Evolutionary conservation across 2,888 invertebrate genomes (phyloP).

Genomic region (Lycaena phlaeas): DNA sequence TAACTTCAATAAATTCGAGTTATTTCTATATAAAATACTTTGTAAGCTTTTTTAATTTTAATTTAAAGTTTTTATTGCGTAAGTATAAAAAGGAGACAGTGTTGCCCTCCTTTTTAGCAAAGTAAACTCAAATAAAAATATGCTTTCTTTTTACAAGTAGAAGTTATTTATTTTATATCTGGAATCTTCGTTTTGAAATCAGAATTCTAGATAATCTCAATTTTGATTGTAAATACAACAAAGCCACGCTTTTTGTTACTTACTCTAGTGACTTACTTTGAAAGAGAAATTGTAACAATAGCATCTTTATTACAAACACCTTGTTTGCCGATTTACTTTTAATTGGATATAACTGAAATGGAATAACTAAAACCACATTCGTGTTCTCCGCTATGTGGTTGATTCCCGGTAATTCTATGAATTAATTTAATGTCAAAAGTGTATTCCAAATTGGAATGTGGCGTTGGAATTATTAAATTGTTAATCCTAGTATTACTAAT

Average conservation of each 20-base stretch:
- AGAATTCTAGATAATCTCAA: neutral
- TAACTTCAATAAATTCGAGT: too few relatives aligned
- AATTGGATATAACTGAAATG: neutral
- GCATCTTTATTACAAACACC: neutral
- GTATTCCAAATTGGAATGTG: neutral
- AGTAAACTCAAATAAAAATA: too few relatives aligned
- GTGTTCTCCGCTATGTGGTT: too few relatives aligned
- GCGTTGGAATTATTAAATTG: slow-evolving; percentile 5
- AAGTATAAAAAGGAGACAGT: too few relatives aligned
- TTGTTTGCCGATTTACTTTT: neutral
- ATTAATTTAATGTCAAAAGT: neutral
- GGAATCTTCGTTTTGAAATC: too few relatives aligned
- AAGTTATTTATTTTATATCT: too few relatives aligned
- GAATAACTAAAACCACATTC: neutral
- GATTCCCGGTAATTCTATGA: slow-evolving; percentile 1
- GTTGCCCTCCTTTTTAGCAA: too few relatives aligned
- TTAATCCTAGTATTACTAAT: too few relatives aligned
- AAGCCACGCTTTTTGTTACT: neutral
- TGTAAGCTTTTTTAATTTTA: too few relatives aligned
- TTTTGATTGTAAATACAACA: neutral
- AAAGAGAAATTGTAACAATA: neutral
- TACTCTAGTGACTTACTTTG: neutral
- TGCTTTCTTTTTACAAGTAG: too few relatives aligned
- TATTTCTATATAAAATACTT: too few relatives aligned
- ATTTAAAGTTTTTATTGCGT: too few relatives aligned